Percentiles rank a stretch among this genome's conserved stretches.
Conservation (phyloP, 1,140 invertebrate species). For the Caenorhabditis briggsae region DNA sequence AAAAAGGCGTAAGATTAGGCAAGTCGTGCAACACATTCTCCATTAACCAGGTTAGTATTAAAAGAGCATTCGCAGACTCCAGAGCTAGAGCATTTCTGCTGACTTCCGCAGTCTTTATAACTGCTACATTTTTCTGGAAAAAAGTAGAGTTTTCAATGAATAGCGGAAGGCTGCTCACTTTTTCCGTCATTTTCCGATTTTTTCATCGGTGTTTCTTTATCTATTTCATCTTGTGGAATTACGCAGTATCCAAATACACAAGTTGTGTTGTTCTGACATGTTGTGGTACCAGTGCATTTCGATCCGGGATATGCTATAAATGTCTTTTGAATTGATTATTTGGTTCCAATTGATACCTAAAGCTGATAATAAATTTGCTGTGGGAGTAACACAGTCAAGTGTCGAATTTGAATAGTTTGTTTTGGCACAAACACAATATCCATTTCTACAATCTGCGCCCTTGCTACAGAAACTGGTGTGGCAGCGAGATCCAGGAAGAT, state of each 20-base stretch:
- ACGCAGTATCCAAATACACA: constrained; percentile 55
- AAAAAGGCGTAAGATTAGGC: neutral
- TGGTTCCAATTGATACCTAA: neutral
- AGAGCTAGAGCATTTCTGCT: neutral
- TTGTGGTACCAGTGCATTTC: constrained; percentile 36
- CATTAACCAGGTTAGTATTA: constrained; percentile 37
- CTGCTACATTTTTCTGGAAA: constrained; percentile 40
- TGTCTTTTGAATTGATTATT: too few relatives aligned
- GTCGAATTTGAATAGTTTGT: constrained; percentile 27
- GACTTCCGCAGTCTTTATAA: constrained; percentile 19
- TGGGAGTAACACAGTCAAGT: constrained; percentile 60
- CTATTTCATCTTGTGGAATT: constrained; percentile 19
- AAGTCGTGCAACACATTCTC: constrained; percentile 19
- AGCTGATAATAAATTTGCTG: neutral
- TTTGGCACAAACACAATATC: constrained; percentile 29
- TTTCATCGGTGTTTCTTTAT: constrained; percentile 1
- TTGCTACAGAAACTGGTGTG: constrained; percentile 32
- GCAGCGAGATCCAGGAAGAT: constrained; percentile 33
- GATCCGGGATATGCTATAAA: constrained; percentile 63
- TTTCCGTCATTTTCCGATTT: neutral
- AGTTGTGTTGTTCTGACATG: constrained; percentile 33
- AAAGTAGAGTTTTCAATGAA: neutral
- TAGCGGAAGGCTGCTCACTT: neutral
- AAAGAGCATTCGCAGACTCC: constrained; percentile 27
- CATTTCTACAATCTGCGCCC: constrained; percentile 30